Percentiles rank a stretch among this genome's conserved stretches.
These are phyloP conservation scores for Ashinkailepas kermadecensis DNA, from an alignment of 2,888 invertebrate species.

Conservation along the genomic window DNA sequence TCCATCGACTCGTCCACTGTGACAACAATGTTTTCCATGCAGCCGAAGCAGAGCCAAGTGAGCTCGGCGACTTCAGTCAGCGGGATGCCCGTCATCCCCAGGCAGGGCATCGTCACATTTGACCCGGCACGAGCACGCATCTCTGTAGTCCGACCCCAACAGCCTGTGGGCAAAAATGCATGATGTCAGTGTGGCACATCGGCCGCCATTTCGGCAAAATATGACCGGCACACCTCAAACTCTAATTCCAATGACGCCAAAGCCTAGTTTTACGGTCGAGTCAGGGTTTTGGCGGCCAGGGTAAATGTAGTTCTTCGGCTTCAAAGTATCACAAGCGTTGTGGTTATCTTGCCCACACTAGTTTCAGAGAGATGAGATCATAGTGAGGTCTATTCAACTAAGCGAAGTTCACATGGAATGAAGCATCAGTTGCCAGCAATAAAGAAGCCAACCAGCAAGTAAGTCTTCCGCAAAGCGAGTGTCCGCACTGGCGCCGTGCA, in stretches of 20 bases:
- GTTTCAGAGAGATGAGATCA: no score
- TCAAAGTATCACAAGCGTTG: neutral
- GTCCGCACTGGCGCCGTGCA: no score
- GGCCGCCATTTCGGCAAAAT: no score
- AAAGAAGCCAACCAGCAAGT: no score
- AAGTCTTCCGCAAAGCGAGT: no score
- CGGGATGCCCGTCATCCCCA: slow-evolving; percentile 59
- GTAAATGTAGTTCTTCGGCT: neutral
- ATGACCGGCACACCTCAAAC: no score
- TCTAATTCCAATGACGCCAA: neutral
- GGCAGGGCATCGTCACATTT: slow-evolving; percentile 58
- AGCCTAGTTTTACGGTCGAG: neutral
- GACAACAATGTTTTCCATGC: slow-evolving; percentile 26
- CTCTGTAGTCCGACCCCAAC: slow-evolving; percentile 46
- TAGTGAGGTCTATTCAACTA: no score
- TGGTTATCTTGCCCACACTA: no score
- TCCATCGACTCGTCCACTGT: slow-evolving; percentile 34
- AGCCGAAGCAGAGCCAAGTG: slow-evolving; percentile 50
- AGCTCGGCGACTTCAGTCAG: slow-evolving; percentile 50
- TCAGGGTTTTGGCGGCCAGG: neutral
- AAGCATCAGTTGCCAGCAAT: no score
- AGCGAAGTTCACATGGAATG: no score
- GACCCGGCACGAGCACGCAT: slow-evolving; percentile 56
- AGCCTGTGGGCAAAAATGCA: neutral
- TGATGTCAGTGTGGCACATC: no score